Conservation (phyloP, 1,140 invertebrate species). For the Drosophila tsacasi region DNA sequence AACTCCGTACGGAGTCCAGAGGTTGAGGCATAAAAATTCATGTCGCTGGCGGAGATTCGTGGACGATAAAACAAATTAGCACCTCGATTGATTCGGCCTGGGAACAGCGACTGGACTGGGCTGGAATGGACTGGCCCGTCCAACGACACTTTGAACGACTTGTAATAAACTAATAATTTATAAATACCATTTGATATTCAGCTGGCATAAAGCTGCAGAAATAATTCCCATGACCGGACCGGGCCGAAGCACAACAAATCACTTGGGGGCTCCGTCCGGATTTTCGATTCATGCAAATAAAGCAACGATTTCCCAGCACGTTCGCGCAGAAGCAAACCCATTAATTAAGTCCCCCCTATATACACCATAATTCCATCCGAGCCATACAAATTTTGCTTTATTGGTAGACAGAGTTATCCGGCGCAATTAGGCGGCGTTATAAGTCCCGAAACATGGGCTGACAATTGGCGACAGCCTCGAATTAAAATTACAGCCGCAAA, state of each 20-base stretch:
- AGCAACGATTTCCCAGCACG: slow-evolving; percentile 74
- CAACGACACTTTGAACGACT: slow-evolving; percentile 51
- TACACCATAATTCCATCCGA: slow-evolving; percentile 9
- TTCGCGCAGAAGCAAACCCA: slow-evolving; percentile 64
- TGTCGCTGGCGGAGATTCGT: slow-evolving; percentile 48
- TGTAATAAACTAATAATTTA: slow-evolving; percentile 78
- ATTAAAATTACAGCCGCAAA: slow-evolving; percentile 73
- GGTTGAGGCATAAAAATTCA: slow-evolving; percentile 53
- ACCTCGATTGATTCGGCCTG: slow-evolving; percentile 41
- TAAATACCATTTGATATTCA: slow-evolving; percentile 75
- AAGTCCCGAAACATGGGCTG: slow-evolving; percentile 35
- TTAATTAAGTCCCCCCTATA: slow-evolving; percentile 62
- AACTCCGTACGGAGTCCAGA: slow-evolving; percentile 10
- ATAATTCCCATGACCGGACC: slow-evolving; percentile 73
- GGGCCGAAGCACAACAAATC: slow-evolving; percentile 57
- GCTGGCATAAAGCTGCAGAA: slow-evolving; percentile 69
- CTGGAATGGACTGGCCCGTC: neutral
- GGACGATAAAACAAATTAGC: slow-evolving; percentile 67
- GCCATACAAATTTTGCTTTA: slow-evolving; percentile 60
- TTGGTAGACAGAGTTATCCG: slow-evolving; percentile 44
- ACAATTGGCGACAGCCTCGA: slow-evolving; percentile 61
- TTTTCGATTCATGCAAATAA: slow-evolving; percentile 60
- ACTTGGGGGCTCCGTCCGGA: slow-evolving; percentile 22
- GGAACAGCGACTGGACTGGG: slow-evolving; percentile 2
- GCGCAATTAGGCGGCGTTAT: slow-evolving; percentile 70